Conservation (phyloP, 2,888 invertebrate species). For the Apodemia hepburni region DNA sequence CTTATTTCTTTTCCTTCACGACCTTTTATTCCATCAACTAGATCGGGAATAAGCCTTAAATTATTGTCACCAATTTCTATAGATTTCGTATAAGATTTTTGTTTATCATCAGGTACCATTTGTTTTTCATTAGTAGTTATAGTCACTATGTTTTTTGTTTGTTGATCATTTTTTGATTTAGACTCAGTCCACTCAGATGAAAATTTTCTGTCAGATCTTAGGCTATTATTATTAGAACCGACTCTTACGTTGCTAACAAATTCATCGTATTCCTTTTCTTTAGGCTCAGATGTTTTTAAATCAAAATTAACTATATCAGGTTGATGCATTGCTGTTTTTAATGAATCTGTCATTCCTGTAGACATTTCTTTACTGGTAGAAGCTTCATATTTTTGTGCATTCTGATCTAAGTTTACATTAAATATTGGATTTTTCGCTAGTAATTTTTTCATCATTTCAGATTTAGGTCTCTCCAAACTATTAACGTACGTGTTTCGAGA, state of each 20-base stretch:
- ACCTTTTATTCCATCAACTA: conserved; percentile 63
- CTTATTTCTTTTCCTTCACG: conserved; percentile 57
- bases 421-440: conserved; percentile 74
- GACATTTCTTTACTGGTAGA: conserved; percentile 51
- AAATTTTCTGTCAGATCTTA: conserved; percentile 57
- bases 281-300: conserved; percentile 57
- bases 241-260: conserved; percentile 73
- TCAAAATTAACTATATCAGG: conserved; percentile 75
- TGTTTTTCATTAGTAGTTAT: conserved; percentile 63
- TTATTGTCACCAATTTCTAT: conserved; percentile 70
- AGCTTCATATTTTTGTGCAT: conserved; percentile 48
- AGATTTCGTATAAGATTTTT: conserved; percentile 69
- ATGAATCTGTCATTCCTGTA: conserved; percentile 57
- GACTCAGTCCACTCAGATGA: conserved; percentile 57
- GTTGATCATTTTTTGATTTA: conserved; percentile 41
- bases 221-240: conserved; percentile 67
- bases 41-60: conserved; percentile 61
- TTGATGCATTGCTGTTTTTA: conserved; percentile 68
- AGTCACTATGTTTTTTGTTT: conserved; percentile 64
- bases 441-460: conserved; percentile 80
- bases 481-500: conserved; percentile 80
- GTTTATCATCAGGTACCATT: conserved; percentile 51
- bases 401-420: conserved; percentile 67
- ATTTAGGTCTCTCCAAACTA: conserved; percentile 82
- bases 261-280: conserved; percentile 60